Percentiles rank a stretch among this genome's conserved stretches.
phyloP scores from a whole-genome alignment of 2,888 invertebrate species.

The Pocota personata region DNA sequence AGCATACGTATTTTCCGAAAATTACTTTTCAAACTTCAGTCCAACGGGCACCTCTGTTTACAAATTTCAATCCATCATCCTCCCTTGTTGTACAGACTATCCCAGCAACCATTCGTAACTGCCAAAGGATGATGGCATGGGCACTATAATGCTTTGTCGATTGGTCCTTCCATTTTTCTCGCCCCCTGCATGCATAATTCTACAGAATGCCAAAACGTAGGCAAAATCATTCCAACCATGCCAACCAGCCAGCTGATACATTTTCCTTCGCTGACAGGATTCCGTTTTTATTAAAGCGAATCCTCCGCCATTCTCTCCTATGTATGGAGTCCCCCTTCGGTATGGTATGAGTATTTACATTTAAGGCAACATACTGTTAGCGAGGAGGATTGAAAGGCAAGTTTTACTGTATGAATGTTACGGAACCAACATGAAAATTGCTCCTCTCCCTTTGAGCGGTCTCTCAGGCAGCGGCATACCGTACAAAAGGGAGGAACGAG shows the following conservation, averaged over 20 bases:
- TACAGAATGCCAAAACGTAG: slow-evolving; percentile 7
- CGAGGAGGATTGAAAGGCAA: slow-evolving; percentile 9
- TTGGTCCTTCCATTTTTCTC: slow-evolving; percentile 15
- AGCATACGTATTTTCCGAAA: no score
- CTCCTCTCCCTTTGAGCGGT: slow-evolving; percentile 18
- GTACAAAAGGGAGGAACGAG: slow-evolving; percentile 21
- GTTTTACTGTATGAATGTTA: neutral
- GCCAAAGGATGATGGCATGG: slow-evolving; percentile 1
- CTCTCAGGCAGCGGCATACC: neutral
- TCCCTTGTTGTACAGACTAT: neutral
- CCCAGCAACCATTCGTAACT: slow-evolving; percentile 3
- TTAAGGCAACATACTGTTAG: slow-evolving; percentile 40
- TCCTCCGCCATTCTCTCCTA: slow-evolving; percentile 32
- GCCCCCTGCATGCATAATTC: slow-evolving; percentile 20
- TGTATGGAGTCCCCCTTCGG: slow-evolving; percentile 6
- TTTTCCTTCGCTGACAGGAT: slow-evolving; percentile 48
- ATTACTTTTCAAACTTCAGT: no score
- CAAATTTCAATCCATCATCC: no score
- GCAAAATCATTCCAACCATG: slow-evolving; percentile 3
- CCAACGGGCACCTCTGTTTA: no score
- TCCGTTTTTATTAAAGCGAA: slow-evolving; percentile 63
- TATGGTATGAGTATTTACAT: slow-evolving; percentile 57
- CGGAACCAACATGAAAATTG: slow-evolving; percentile 51
- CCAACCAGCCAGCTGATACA: slow-evolving; percentile 54
- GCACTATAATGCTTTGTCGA: slow-evolving; percentile 38